These are phyloP conservation scores for Pangasius larnaudii DNA, from an alignment of 2,797 vertebrate genomes.

Conservation along the genomic window DNA sequence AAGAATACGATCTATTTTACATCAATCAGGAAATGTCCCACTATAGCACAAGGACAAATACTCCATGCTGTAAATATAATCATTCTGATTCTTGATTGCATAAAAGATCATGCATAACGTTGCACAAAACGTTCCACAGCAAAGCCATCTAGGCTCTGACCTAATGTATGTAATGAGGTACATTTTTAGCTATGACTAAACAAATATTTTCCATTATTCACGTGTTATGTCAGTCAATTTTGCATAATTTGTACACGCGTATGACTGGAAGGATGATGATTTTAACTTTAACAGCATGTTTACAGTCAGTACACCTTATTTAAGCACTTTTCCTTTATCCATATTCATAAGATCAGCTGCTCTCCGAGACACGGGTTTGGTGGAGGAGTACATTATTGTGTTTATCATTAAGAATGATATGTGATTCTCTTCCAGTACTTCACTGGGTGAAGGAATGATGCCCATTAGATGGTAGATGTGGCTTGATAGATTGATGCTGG, in stretches of 20 bases:
- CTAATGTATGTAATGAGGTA: neutral
- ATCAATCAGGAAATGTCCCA: neutral
- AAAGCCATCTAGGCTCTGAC: neutral
- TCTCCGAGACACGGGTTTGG: neutral
- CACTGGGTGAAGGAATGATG: conserved; percentile 12
- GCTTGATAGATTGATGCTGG: conserved; percentile 4
- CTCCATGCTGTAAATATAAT: neutral
- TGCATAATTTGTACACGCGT: neutral
- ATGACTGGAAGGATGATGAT: neutral
- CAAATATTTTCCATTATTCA: neutral
- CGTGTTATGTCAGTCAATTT: neutral
- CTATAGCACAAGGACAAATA: neutral
- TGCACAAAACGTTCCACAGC: neutral
- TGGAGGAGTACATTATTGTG: neutral
- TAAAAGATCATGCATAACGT: neutral
- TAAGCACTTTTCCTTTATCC: neutral
- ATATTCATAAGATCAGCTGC: neutral
- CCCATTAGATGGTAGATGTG: conserved; percentile 18
- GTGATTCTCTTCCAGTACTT: conserved; percentile 8
- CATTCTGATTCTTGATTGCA: neutral
- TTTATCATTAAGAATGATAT: conserved; percentile 2
- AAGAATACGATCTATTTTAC: neutral
- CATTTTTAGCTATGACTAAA: neutral
- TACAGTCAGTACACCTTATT: neutral
- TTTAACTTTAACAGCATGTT: neutral